Base-by-base conservation (phyloP, 2,888 invertebrate species). In the Leptinotarsa juncta region DNA sequence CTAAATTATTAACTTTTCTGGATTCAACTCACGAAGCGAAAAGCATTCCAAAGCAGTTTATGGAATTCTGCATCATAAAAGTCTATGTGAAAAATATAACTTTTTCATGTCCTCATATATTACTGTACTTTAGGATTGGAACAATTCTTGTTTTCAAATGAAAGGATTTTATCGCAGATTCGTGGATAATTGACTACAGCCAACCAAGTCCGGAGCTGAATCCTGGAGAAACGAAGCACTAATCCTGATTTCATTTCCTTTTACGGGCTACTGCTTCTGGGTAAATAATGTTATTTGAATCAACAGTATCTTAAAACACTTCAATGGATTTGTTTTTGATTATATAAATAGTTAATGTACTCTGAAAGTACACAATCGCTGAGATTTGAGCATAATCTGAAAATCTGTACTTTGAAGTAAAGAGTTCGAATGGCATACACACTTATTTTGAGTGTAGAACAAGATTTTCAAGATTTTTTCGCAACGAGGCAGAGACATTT, bases 41-140 rank as follows among this genome's bases (percentile, higher is more conserved):
- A 65, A 50, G 50, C 65, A 65, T 65, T 49, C 42, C 70, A 70
- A 70, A 70, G 70, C 60, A 20, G 65, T 70, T 60, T 26, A 50
- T 50, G 23, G 20, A 32, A 62, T 20, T 26, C 62, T 65, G 60
- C 62, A 51, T 49, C 49, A 49, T 50, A 26, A 62, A 65, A 70
- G 20, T 60, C 20, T 15, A 20, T 60, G 60, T 23, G 60, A 14
- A 57, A 53, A 60, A 42, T 42, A 60, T 60, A 60, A 60, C 26
- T 15, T 60, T 60, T 26, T 60, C 60, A 60, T 60, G 26, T 60
- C 16, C 23, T 60, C 26, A 60, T 60, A 23, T 26, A 60, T 60
- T 14, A 57, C 20, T 12, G 18, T 57, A 23, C 23, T 57, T 60
- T 16, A 18, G 18, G 53, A 18, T n/a, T 18, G 18, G 53, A 53